Evolutionary conservation across 2,888 invertebrate genomes (phyloP).

Genomic region (Dolichopus griseipennis): DNA sequence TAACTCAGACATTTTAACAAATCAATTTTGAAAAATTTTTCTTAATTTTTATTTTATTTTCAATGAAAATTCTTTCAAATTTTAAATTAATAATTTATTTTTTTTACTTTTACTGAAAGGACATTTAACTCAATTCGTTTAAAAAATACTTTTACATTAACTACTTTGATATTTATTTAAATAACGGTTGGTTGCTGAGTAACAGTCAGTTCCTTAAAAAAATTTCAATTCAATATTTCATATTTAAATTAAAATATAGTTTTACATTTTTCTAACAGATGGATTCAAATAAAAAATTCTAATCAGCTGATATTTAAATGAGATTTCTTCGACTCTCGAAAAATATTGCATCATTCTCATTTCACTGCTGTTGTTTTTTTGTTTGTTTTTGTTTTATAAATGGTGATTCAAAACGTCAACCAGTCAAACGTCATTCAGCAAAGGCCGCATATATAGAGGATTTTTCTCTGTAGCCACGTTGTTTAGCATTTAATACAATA

Average conservation of each 20-base stretch:
- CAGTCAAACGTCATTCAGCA: neutral
- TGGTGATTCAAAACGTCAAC: neutral
- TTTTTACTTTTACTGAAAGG: too few relatives aligned
- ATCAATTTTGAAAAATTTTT: neutral
- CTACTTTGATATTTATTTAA: neutral
- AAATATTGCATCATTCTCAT: neutral
- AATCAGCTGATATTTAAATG: too few relatives aligned
- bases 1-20: neutral
- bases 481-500: neutral
- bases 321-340: neutral
- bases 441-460: neutral
- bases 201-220: neutral
- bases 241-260: too few relatives aligned
- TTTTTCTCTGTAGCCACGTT: neutral
- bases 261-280: too few relatives aligned
- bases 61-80: neutral
- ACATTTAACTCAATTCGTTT: neutral
- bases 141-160: neutral
- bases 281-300: too few relatives aligned
- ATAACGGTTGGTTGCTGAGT: neutral
- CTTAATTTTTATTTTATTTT: neutral
- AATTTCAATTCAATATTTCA: too few relatives aligned
- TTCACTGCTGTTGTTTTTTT: neutral
- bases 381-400: neutral
- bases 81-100: neutral